Conservation (phyloP, 2,113 vertebrate species). For the Pithys albifrons region DNA sequence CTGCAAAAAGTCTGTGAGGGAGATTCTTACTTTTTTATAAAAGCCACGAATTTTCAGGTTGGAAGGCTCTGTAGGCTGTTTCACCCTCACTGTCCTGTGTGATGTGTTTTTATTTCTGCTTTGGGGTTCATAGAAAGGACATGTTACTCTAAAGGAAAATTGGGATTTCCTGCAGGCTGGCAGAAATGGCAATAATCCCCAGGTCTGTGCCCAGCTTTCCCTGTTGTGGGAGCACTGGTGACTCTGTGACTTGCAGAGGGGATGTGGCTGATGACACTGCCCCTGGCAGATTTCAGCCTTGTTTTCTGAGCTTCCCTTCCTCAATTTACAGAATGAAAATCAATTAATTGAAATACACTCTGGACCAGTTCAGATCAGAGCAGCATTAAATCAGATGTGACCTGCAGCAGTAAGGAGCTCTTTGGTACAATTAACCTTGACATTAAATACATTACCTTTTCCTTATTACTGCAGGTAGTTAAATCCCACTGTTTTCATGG, state of each 20-base stretch:
- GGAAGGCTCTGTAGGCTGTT: rapidly evolving
- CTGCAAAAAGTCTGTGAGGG: not conserved
- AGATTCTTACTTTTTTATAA: no score
- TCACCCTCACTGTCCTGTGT: not conserved
- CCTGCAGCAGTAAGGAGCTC: not conserved
- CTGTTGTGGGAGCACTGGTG: rapidly evolving
- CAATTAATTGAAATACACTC: not conserved
- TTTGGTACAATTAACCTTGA: not conserved
- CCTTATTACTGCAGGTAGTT: not conserved
- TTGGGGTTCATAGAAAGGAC: not conserved
- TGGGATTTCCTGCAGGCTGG: not conserved
- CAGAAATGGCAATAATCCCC: not conserved
- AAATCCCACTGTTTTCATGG: not conserved
- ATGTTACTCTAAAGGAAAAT: not conserved
- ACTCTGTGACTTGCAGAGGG: not conserved
- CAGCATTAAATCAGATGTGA: not conserved
- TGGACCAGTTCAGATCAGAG: not conserved
- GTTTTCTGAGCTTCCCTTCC: not conserved
- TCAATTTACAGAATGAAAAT: not conserved
- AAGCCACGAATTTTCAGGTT: not conserved
- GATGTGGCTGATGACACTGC: not conserved
- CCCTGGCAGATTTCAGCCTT: not conserved
- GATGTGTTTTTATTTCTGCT: not conserved
- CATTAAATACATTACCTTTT: not conserved
- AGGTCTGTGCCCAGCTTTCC: not conserved